These are phyloP conservation scores for Cyaniris semiargus DNA, from an alignment of 2,888 invertebrate genomes.

Conservation along the genomic window DNA sequence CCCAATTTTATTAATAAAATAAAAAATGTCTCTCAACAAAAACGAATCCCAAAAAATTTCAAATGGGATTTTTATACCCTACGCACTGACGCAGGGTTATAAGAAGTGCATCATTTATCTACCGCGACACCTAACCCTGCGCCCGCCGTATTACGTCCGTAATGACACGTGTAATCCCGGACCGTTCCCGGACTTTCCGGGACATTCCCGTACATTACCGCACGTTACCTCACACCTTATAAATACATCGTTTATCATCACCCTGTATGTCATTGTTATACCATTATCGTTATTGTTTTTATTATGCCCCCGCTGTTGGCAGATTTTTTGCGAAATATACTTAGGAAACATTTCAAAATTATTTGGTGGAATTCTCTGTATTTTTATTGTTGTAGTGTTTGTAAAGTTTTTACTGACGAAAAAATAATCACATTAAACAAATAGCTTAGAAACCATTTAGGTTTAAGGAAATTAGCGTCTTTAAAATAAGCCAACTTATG, in stretches of 20 bases:
- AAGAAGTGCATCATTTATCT: conserved; percentile 26
- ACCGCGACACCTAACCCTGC: conserved; percentile 42
- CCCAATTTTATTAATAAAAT: no score
- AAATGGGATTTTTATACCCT: not conserved
- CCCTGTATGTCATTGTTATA: conserved; percentile 35
- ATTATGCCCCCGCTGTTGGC: conserved; percentile 15
- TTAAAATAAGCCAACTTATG: no score
- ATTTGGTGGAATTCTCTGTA: not conserved
- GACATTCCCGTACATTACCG: not conserved
- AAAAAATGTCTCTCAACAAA: not conserved
- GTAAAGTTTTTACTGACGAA: not conserved
- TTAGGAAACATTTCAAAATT: not conserved
- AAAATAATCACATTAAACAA: no score
- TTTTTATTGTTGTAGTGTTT: not conserved
- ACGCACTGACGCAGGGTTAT: not conserved
- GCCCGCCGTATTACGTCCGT: conserved; percentile 65
- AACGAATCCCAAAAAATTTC: not conserved
- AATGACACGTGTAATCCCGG: conserved; percentile 71
- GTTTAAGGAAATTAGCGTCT: no score
- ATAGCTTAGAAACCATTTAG: no score
- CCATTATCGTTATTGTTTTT: conserved; percentile 40
- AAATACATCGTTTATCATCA: conserved; percentile 74
- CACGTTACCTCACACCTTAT: conserved; percentile 59
- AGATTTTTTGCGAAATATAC: conserved; percentile 13
- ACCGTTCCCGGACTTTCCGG: conserved; percentile 40